Base-by-base conservation (phyloP, 2,888 invertebrate species). In the Neuroscelio doddi region DNA sequence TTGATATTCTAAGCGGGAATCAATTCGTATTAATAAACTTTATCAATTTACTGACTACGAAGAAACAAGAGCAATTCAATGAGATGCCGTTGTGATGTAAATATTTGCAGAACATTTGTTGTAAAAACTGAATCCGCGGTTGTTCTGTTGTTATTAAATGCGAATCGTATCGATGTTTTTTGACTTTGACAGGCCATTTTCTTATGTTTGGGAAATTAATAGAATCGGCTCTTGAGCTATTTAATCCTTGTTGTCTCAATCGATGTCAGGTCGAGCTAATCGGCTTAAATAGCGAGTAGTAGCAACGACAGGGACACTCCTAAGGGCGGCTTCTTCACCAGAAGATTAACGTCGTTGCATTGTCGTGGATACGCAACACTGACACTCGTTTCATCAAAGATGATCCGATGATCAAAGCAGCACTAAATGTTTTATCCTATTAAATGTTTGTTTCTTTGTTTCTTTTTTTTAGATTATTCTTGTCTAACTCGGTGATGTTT, bases 271-370 rank as follows among this genome's bases (percentile, higher is more conserved):
- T 64, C 71, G 68, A 68, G 47, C 42, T 49, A 70, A 46, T 68
- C 64, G 65, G 56, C 59, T 69, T 64, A 64, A 66, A 69, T 69
- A 71, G 72, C 68, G 50, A 67, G 62, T 66, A 65, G 57, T 57
- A 64, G 44, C 55, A 64, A 53, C 27, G 63, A 59, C 63, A 62
- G 62, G 62, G 62, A 65, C 26, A 66, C 62, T 62, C 47, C 34
- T 66, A 66, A 66, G 29, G 61, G 53, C 61, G 65, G 65, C 61
- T 58, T 29, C 32, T 46, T 41, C 30, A 36, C 1, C 32, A 32
- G 32, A n/a, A n/a, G n/a, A 7, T 12, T 10, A 32, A 32, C 32
- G 12, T 32, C 12, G 32, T 32, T 3, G 32, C 32, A 12, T 32
- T 3, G 12, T 10, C 12, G 39, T 21, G 12, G 38, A 42, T 17